Conservation (phyloP, 2,888 invertebrate genomes). For the Cremastinae sp. region DNA sequence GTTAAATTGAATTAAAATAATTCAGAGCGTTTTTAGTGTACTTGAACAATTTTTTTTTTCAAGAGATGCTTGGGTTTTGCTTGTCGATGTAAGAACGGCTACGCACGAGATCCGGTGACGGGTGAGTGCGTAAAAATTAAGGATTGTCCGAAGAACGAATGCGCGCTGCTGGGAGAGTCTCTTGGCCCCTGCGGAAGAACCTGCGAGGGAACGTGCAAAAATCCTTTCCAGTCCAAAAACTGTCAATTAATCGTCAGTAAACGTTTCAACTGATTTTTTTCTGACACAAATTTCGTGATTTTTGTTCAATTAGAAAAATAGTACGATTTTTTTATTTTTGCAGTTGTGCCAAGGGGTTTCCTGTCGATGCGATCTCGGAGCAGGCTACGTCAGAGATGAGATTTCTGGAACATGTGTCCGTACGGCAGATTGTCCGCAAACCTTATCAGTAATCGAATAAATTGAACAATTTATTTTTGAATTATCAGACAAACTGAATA, state of each 20-base stretch:
- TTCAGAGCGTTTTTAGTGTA: neutral
- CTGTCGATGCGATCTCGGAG: slow-evolving; percentile 33
- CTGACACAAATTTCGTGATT: too few species aligned
- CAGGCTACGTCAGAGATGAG: slow-evolving; percentile 35
- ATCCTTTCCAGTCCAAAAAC: slow-evolving; percentile 19
- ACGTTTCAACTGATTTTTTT: too few species aligned
- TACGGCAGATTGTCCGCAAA: slow-evolving; percentile 4
- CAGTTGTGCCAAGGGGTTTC: slow-evolving; percentile 21
- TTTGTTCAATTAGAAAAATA: neutral
- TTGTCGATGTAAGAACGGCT: slow-evolving; percentile 42
- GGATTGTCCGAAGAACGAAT: slow-evolving; percentile 24
- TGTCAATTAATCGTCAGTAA: slow-evolving; percentile 37
- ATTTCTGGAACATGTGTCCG: slow-evolving; percentile 24
- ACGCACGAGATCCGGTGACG: slow-evolving; percentile 18
- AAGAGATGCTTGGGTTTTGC: slow-evolving; percentile 28
- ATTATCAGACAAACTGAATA: too few species aligned
- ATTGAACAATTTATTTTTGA: too few species aligned
- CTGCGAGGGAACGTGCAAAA: slow-evolving; percentile 34
- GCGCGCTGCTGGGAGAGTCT: slow-evolving; percentile 9
- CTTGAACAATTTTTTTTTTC: neutral
- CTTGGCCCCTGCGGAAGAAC: slow-evolving; percentile 19
- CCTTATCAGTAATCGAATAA: neutral
- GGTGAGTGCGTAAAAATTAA: slow-evolving; percentile 1
- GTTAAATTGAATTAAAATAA: neutral
- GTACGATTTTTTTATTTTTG: neutral